Evolutionary conservation across 1,140 invertebrate species (phyloP).

Genomic region (Lepeophtheirus salmonis): DNA sequence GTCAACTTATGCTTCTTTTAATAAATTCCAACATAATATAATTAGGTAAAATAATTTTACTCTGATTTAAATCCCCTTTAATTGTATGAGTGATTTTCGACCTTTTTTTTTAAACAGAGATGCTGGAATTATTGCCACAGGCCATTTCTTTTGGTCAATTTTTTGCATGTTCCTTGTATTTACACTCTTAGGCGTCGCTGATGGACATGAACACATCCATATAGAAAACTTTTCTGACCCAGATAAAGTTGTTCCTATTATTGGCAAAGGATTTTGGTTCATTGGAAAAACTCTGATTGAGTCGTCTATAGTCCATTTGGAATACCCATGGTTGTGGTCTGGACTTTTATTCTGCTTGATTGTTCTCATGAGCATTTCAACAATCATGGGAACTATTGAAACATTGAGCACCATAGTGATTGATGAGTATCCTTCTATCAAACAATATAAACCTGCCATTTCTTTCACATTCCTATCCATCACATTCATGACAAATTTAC

Average conservation of each 20-base stretch:
- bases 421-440: background rate
- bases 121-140: background rate
- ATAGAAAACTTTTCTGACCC: background rate
- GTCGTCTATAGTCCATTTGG: background rate
- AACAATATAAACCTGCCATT: background rate
- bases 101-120: slow-evolving; percentile 2
- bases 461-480: background rate
- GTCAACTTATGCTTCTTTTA: background rate
- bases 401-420: background rate
- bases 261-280: slow-evolving; percentile 1
- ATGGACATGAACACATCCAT: background rate
- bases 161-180: background rate
- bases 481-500: background rate
- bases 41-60: background rate
- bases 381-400: background rate
- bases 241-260: background rate
- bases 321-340: slow-evolving; percentile 1
- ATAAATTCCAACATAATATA: slow-evolving; percentile 5
- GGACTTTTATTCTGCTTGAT: slow-evolving; percentile 4
- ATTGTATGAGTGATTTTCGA: background rate
- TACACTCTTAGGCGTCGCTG: background rate
- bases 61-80: background rate
- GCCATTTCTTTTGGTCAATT: slow-evolving; percentile 3
- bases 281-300: background rate
- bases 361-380: background rate